Evolutionary conservation across 2,888 invertebrate species (phyloP).

Genomic region (Drosophila quinaria): DNA sequence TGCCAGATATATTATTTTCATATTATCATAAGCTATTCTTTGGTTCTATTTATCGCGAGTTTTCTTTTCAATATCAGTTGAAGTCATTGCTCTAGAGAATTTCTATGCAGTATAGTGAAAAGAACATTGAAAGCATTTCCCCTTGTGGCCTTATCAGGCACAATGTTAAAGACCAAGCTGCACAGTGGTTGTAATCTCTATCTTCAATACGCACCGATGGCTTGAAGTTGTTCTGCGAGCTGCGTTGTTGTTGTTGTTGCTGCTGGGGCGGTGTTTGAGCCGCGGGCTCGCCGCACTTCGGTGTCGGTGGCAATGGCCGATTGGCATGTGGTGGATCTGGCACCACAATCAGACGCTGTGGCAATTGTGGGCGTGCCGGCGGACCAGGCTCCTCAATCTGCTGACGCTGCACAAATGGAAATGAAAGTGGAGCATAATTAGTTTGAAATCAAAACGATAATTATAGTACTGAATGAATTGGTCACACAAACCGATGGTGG

Average conservation of each 20-base stretch:
- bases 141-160: conserved; percentile 27
- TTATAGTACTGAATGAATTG: neutral
- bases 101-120: conserved; percentile 4
- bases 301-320: conserved; percentile 86
- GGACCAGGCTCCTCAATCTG: conserved; percentile 92
- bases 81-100: conserved; percentile 30
- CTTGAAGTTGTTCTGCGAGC: conserved; percentile 94
- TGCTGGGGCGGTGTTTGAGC: conserved; percentile 86
- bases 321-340: conserved; percentile 92
- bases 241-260: conserved; percentile 92
- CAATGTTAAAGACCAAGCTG: conserved; percentile 11
- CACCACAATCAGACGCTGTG: conserved; percentile 96
- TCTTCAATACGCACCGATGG: conserved; percentile 90
- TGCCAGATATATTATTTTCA: neutral
- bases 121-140: conserved; percentile 10
- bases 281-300: conserved; percentile 78
- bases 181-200: conserved; percentile 22
- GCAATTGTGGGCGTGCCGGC: conserved; percentile 94
- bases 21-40: conserved; percentile 6
- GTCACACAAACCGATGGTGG: conserved; percentile 83
- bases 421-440: neutral
- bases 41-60: conserved; percentile 19
- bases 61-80: conserved; percentile 8
- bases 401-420: conserved; percentile 74
- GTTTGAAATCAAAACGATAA: neutral